These are phyloP conservation scores for Rhynchonycteris naso DNA, from an alignment of 2,797 vertebrate genomes.

Conservation along the genomic window DNA sequence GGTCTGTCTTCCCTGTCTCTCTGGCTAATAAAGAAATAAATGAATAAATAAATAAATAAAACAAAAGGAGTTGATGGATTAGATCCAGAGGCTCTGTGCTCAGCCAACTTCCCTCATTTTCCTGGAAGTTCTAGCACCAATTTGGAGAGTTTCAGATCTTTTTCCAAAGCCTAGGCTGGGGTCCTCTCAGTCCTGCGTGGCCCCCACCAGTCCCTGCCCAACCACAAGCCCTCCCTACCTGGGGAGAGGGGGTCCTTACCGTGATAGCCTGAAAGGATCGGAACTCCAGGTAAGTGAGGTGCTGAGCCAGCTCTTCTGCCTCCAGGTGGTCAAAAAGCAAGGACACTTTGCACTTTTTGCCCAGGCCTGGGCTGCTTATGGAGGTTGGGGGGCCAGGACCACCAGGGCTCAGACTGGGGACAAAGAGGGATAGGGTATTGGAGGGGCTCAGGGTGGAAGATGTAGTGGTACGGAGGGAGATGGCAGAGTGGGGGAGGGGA, in stretches of 20 bases:
- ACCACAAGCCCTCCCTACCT: background rate
- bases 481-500: too few relatives aligned
- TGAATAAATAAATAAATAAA: too few relatives aligned
- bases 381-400: constrained; percentile 73
- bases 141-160: background rate
- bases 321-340: constrained; percentile 96
- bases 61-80: background rate
- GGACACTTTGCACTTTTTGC: constrained; percentile 96
- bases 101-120: background rate
- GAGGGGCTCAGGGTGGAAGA: background rate
- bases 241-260: constrained; percentile 80
- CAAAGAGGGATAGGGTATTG: background rate
- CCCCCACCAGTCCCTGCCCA: background rate
- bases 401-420: constrained; percentile 71
- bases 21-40: too few relatives aligned
- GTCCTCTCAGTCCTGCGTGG: background rate
- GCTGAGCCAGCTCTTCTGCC: constrained; percentile 91
- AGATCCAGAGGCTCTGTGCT: background rate
- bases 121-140: background rate
- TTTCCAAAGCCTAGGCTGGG: background rate
- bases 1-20: too few relatives aligned
- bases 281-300: constrained; percentile 95
- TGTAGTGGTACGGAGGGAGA: background rate
- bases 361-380: constrained; percentile 78
- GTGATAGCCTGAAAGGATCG: constrained; percentile 94